Base-by-base conservation (phyloP, 2,113 vertebrate species). In the Archilochus colubris region DNA sequence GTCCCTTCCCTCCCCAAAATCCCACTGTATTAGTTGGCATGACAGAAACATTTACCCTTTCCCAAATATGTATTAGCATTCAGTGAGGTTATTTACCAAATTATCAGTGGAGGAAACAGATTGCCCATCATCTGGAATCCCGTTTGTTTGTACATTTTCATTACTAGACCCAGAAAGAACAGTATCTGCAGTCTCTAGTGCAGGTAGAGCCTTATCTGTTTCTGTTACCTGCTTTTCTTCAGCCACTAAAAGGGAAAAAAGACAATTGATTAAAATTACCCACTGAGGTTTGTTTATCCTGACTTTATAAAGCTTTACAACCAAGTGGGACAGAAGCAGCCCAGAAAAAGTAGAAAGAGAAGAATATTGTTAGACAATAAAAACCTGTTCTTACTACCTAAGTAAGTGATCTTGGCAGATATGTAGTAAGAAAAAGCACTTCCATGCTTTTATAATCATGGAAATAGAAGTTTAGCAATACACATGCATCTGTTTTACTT, bases 81-180 rank as follows among this genome's bases (percentile, higher is more conserved):
- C 25, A 31, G 18, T 22, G 36, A 74, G 88, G 46, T 43, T 84
- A 93, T 83, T 92, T 98, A 99, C 99, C 99, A 99, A 97, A 86
- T 99, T 98, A 96, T 99, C 99, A 14, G 98, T 98, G 31, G 99
- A 99, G 9, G 99, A 99, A 89, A 99, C 97, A 24, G 99, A 99
- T 7, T 98, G 98, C 44, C 98, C 98, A n/a, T 99, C 99, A 59
- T 99, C 99, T 10, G 98, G 95, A 96, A 99, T 98, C 63, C 99
- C 99, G 0, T 99, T 99, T 94, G 99, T 98, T 96, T 99, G 99
- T 73, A 97, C 93, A 24, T 93, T 97, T 79, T 98, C 99, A 30
- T 84, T 94, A 63, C 94, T 83, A 89, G 95, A 97, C 72, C 89
- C 94, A 95, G 96, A 63, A 95, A 97, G 48, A 83, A 73, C 36